Base-by-base conservation (phyloP, 2,888 invertebrate genomes). In the Drosophila differens region DNA sequence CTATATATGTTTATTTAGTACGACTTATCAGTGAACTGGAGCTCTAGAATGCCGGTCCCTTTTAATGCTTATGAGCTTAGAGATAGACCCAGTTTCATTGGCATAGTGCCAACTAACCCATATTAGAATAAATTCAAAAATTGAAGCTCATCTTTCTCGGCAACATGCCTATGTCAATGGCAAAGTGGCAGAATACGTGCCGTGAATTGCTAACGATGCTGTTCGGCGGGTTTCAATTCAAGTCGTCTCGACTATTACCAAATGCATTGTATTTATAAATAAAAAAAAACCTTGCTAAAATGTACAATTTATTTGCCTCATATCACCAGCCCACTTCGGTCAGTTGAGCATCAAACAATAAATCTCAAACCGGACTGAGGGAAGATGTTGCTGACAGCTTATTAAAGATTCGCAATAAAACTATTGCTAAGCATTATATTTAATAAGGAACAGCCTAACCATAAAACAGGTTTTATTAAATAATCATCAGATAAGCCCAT, bases 181-280 rank as follows among this genome's bases (percentile, higher is more conserved):
- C 61, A 66, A 74, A 44, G 35, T 54, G 39, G 7, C 10, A 30
- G 19, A 32, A 60, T 62, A 76, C 85, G 90, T 90, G 90, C 54
- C 63, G 69, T 71, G 90, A 78, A 88, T 86, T 62, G 49, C 44
- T 77, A 88, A 90, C 74, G 74, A 86, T 85, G 85, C 81, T 67
- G 85, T 85, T 71, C 64, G 73, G 66, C 83, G 59, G 59, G 85
- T 90, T 89, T 86, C 60, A 54, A 73, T 82, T 80, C 71, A 82
- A 89, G 72, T 80, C 61, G 39, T 41, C 53, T 60, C 61, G 57
- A 51, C 60, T 64, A 35, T 41, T 66, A 44, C 74, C 52, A 76
- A 83, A 74, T 72, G 65, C 54, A 51, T 67, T 63, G 64, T 64
- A 59, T 57, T 63, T 63, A 64, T 62, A 61, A 37, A 39, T 55